Base-by-base conservation (phyloP, 2,113 vertebrate species). In the Amia ocellicauda region DNA sequence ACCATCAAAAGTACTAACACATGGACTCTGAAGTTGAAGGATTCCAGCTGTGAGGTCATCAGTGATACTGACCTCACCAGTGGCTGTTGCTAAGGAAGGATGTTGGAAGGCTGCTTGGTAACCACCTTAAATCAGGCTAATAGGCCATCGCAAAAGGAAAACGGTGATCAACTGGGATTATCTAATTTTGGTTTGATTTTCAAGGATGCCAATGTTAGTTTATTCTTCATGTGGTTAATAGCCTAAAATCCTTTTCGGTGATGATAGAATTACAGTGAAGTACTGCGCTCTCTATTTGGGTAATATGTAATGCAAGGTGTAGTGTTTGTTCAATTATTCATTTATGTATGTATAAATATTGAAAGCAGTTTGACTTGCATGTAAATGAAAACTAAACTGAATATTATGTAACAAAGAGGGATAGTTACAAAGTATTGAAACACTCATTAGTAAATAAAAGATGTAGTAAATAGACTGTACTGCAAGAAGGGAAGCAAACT, bases 201-300 rank as follows among this genome's bases (percentile, higher is more conserved):
- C 24, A 55, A 31, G 40, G 27, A 53, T 53, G 51, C 10, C 23
- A 20, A 27, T 53, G 79, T 82, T 74, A 76, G 81, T 77, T 68
- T 83, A 80, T 63, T 42, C 58, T 66, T 29, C 47, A 36, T 56
- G 59, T 74, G 57, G 73, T 61, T 67, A 72, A 47, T 47, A 59
- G 69, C 11, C 67, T 73, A 56, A 54, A 60, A n/a, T n/a, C n/a
- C n/a, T n/a, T n/a, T n/a, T n/a, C n/a, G n/a, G n/a, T n/a, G n/a
- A n/a, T n/a, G n/a, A n/a, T n/a, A n/a, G n/a, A n/a, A n/a, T n/a
- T n/a, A n/a, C n/a, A n/a, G n/a, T n/a, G n/a, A n/a, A n/a, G n/a
- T n/a, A n/a, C n/a, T n/a, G n/a, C n/a, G n/a, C n/a, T n/a, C n/a
- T n/a, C n/a, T n/a, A n/a, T n/a, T n/a, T n/a, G n/a, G n/a, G n/a